Base-by-base conservation (phyloP, 2,113 vertebrate species). In the Trematocara variabile region DNA sequence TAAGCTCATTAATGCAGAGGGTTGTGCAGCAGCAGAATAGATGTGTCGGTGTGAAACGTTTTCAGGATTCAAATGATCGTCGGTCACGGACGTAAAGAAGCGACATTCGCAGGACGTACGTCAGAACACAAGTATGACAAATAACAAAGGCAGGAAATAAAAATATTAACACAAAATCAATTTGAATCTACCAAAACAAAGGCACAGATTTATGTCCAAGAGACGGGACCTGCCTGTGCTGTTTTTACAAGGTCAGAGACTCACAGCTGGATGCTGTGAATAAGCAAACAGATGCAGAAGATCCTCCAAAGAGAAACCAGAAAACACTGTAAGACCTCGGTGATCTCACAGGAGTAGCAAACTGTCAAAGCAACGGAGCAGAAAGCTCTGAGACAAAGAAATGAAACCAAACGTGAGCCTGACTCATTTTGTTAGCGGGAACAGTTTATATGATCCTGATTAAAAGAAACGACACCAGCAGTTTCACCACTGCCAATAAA, bases 121-220 rank as follows among this genome's bases (percentile, higher is more conserved):
- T 25, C 39, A 73, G 12, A 0, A 73, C 13, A 46, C 22, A 2
- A 70, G 65, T 14, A 73, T 46, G 68, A 30, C 30, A 73, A 70
- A 22, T 22, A 4, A 18, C 37, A 50, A n/a, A 6, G n/a, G 63
- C 12, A 70, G 20, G 44, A 44, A 25, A 70, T 46, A 70, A 70
- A 70, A 46, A 73, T 73, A 0, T 0, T 25, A 0, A 63, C 16
- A 70, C 39, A 28, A 44, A 0, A 46, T 44, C 13, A 8, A 73
- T 28, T 28, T 10, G 9, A 73, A 46, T 73, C 22, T 18, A 44
- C 65, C 20, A 10, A 44, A 4, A 73, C 39, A 73, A 73, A 44
- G 39, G 0, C 22, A 46, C 39, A 16, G 39, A 70, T 70, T 70
- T 20, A 41, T 68, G 37, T 70, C 55, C 55, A 70, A 44, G 37